Percentiles rank a stretch among this genome's conserved stretches.
phyloP scores from a whole-genome alignment of 1,140 invertebrate species.

The Gonatopus flavifemur region DNA sequence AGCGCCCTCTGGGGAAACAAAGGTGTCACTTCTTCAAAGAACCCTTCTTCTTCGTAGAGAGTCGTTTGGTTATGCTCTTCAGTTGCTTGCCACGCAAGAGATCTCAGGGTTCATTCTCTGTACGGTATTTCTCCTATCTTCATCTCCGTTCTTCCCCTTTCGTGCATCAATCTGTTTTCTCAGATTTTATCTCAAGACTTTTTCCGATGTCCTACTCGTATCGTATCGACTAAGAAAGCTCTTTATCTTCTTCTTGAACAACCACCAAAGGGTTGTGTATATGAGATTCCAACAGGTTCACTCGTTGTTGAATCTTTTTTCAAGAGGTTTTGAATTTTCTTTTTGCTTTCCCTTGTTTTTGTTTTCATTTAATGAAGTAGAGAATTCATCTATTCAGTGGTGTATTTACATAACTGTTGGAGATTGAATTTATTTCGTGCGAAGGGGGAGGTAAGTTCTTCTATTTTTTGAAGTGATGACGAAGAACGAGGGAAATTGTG shows the following conservation, averaged over 20 bases:
- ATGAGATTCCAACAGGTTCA: constrained; percentile 55
- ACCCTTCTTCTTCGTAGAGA: constrained; percentile 20
- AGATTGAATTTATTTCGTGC: too few relatives aligned
- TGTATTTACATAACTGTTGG: too few relatives aligned
- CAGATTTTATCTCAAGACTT: constrained; percentile 20
- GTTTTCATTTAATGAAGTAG: constrained; percentile 12
- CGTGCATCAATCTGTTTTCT: too few relatives aligned
- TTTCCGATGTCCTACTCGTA: constrained; percentile 9
- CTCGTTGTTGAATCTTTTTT: constrained; percentile 2
- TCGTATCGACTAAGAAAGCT: constrained; percentile 44
- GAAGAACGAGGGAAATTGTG: too few relatives aligned
- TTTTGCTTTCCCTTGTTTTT: background rate
- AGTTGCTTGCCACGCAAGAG: constrained; percentile 26
- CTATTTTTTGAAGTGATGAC: too few relatives aligned
- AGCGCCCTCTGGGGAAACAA: constrained; percentile 45
- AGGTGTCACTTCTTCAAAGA: constrained; percentile 43
- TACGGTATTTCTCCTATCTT: constrained; percentile 3
- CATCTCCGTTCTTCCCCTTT: constrained; percentile 8
- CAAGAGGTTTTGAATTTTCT: background rate
- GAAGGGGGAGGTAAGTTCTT: too few relatives aligned
- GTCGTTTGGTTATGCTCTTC: constrained; percentile 21
- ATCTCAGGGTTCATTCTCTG: constrained; percentile 22
- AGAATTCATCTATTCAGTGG: too few relatives aligned
- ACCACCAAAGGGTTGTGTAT: constrained; percentile 25
- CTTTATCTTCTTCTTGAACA: too few relatives aligned